Evolutionary conservation across 1,140 invertebrate species (phyloP), one percentile per base, ranked within the genome.

Genomic region (Polypedilum pembai): DNA sequence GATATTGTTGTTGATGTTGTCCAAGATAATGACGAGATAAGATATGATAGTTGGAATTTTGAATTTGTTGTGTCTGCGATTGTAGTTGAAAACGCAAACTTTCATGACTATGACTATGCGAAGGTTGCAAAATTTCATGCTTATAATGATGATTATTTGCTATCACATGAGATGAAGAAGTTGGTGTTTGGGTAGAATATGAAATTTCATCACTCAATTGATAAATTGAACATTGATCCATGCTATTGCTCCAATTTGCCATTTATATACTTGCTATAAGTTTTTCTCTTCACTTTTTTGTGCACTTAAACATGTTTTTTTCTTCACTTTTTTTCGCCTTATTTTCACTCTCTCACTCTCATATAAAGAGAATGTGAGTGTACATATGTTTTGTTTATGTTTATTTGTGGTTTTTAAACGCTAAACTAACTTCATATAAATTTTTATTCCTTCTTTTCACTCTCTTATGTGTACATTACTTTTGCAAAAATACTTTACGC

Each of bases 21-120:
- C 65, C 65, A 20, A 69, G 65, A 69, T 69, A 69, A 69, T 69
- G 65, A 10, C 65, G 65, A n/a, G 65, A 69, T 69, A 69, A 69
- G 65, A 69, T 69, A 69, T 69, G 65, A 21, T 18, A 69, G 18
- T 69, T 69, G 18, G 17, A 69, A 69, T 20, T 21, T 69, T 21
- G 65, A 69, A 69, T 69, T 69, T 56, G 45, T 56, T 56, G 45
- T n/a, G 3, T 56, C 20, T 69, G 65, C 8, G 65, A 20, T 69
- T 69, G 65, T 20, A 69, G 20, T 20, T 69, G 65, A 69, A 69
- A 69, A 18, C 65, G 17, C 10, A 69, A 69, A n/a, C 20, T 18
- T 18, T 69, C n/a, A 20, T 69, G 65, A 69, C 17, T 69, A 18
- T 20, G 17, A 1, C 8, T n/a, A 10, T n/a, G 18, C 8, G 65